phyloP scores from a whole-genome alignment of 1,140 invertebrate species.

The Amphibalanus amphitrite region DNA sequence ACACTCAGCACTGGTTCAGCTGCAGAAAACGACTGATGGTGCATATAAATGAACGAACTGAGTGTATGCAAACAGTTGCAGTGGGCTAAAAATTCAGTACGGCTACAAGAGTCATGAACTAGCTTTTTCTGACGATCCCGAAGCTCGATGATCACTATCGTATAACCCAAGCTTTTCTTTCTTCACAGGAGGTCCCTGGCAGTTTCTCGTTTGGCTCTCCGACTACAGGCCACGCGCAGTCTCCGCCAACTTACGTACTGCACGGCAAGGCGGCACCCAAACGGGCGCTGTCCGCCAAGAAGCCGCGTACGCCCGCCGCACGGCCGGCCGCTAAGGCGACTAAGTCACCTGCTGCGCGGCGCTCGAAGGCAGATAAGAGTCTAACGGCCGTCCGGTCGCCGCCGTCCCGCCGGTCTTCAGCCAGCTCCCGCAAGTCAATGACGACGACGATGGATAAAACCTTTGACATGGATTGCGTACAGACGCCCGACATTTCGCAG shows the following conservation, averaged over 20 bases:
- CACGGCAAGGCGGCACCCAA: not conserved
- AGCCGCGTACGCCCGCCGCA: not conserved
- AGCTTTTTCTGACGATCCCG: too few relatives aligned
- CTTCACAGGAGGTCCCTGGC: not conserved
- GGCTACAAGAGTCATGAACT: too few relatives aligned
- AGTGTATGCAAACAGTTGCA: too few relatives aligned
- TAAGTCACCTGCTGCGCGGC: not conserved
- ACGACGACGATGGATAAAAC: slow-evolving; percentile 12
- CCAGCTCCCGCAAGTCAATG: not conserved
- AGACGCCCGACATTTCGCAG: slow-evolving; percentile 13
- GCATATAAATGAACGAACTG: too few relatives aligned
- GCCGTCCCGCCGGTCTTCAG: slow-evolving; percentile 1
- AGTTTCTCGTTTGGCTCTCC: not conserved
- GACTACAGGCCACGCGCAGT: not conserved
- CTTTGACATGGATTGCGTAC: slow-evolving; percentile 14
- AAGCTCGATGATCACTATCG: too few relatives aligned
- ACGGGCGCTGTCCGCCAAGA: not conserved
- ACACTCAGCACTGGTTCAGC: too few relatives aligned
- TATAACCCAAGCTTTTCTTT: too few relatives aligned
- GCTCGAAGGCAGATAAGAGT: too few relatives aligned
- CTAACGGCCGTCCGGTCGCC: too few relatives aligned
- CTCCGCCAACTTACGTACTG: not conserved
- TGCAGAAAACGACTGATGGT: too few relatives aligned
- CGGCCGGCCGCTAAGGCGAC: not conserved
- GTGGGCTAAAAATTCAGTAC: too few relatives aligned